Conservation (phyloP, 2,113 vertebrate species). For the Semnopithecus entellus region DNA sequence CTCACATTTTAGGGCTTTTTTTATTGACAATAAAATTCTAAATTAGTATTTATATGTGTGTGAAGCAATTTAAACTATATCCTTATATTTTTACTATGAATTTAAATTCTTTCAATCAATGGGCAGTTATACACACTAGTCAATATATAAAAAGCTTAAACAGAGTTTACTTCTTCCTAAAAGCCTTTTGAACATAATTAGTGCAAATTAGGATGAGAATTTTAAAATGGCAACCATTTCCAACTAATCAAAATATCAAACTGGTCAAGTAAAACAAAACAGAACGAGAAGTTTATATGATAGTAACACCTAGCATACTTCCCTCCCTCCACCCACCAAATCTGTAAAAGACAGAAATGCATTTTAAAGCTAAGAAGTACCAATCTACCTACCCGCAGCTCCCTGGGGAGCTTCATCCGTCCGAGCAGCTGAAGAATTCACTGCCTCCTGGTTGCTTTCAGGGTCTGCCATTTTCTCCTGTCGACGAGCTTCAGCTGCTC, state of each 20-base stretch:
- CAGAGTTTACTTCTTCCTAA: background rate
- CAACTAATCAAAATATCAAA: background rate
- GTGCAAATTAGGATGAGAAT: background rate
- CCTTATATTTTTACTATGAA: background rate
- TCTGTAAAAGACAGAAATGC: background rate
- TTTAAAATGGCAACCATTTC: background rate
- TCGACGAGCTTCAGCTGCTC: constrained; percentile 98
- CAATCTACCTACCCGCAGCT: constrained; percentile 95
- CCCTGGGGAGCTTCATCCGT: constrained; percentile 98
- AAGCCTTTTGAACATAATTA: background rate
- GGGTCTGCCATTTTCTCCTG: constrained; percentile 99
- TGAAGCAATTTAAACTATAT: background rate
- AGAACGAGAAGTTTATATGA: background rate
- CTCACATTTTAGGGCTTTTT: background rate
- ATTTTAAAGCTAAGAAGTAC: background rate
- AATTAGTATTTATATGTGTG: background rate
- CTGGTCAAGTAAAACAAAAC: background rate
- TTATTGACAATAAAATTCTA: background rate
- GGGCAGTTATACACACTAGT: background rate
- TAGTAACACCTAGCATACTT: background rate
- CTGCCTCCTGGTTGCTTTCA: constrained; percentile 98
- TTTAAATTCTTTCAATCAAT: constrained; percentile 30
- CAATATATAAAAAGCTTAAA: background rate
- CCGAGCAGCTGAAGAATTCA: constrained; percentile 95
- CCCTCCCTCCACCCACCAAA: background rate